Percentiles rank a stretch among this genome's conserved stretches.
These are phyloP conservation scores for Ganaspis brasiliensis DNA, from an alignment of 2,888 invertebrate genomes.

Conservation along the genomic window DNA sequence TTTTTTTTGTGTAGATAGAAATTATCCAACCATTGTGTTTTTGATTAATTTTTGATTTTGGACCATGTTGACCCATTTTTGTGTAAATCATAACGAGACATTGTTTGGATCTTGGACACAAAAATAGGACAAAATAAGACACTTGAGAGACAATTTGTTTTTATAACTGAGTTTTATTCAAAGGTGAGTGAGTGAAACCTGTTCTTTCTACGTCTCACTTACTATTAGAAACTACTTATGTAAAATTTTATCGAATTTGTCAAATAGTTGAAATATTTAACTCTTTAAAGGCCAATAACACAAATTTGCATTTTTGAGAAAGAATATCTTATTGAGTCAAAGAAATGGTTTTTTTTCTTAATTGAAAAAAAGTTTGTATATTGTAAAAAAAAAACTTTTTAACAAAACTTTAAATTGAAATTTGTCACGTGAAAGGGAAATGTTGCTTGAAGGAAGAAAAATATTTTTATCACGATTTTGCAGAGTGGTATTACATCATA, in stretches of 20 bases:
- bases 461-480: constrained; percentile 14
- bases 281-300: background rate
- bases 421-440: background rate
- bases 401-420: background rate
- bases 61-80: too few relatives aligned
- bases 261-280: constrained; percentile 7
- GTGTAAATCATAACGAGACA: too few relatives aligned
- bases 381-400: background rate
- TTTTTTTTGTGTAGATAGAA: too few relatives aligned
- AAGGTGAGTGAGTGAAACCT: background rate
- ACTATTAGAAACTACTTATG: background rate
- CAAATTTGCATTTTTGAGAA: too few relatives aligned
- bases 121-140: too few relatives aligned
- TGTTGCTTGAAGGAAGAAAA: background rate
- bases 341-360: background rate
- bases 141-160: too few relatives aligned
- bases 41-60: too few relatives aligned
- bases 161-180: too few relatives aligned
- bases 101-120: too few relatives aligned
- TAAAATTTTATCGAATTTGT: constrained; percentile 5
- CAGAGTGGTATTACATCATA: background rate
- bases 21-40: too few relatives aligned
- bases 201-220: background rate
- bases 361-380: background rate
- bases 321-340: background rate